Conservation (phyloP, 1,140 invertebrate species). For the Amyelois transitella region DNA sequence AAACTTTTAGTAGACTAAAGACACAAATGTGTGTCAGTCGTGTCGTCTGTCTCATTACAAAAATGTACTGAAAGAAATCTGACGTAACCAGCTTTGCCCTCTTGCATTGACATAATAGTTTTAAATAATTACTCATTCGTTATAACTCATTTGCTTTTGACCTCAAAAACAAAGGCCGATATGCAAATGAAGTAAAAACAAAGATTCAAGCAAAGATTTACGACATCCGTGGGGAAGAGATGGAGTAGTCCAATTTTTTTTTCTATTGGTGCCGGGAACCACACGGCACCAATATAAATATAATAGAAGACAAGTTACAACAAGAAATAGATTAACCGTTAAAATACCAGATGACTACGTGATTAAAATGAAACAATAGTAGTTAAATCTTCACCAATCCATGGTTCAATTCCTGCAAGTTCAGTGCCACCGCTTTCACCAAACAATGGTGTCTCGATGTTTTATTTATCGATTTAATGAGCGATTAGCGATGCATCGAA, state of each 20-base stretch:
- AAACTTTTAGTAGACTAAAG: background rate
- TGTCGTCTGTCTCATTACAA: background rate
- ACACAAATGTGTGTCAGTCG: background rate
- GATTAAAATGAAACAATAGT: too few species aligned
- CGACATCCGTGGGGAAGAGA: too few species aligned
- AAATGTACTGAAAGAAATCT: background rate
- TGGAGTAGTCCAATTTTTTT: too few species aligned
- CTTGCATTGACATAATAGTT: background rate
- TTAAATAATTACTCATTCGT: background rate
- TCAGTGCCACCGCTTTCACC: slow-evolving; percentile 16
- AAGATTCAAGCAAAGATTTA: background rate
- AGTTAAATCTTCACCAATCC: too few species aligned
- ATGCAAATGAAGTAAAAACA: background rate
- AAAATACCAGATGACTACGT: too few species aligned
- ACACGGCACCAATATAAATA: too few species aligned
- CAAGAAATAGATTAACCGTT: too few species aligned
- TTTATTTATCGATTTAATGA: background rate
- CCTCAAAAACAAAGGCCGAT: background rate
- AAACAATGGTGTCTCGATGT: slow-evolving; percentile 9
- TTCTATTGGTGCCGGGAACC: too few species aligned
- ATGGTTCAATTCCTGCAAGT: background rate
- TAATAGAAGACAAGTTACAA: too few species aligned
- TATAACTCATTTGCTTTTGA: background rate
- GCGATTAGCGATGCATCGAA: background rate
- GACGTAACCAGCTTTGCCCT: background rate